Evolutionary conservation across 2,797 vertebrate genomes (phyloP).

Genomic region (Aeoliscus strigatus): DNA sequence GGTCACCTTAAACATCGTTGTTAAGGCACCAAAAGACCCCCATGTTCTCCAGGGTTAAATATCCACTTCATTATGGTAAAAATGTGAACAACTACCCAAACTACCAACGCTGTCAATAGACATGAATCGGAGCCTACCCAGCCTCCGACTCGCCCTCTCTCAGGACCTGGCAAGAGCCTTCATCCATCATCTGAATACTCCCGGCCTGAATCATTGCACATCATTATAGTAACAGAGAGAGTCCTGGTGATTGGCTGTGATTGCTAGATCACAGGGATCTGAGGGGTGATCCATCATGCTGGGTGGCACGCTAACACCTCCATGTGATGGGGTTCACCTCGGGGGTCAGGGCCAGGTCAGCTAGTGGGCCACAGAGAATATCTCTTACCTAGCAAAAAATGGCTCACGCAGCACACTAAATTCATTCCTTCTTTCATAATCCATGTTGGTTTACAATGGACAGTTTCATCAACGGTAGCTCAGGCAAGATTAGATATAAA

Average conservation of each 20-base stretch:
- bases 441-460: background rate
- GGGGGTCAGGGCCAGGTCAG: constrained; percentile 70
- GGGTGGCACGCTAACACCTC: constrained; percentile 73
- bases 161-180: constrained; percentile 56
- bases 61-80: constrained; percentile 82
- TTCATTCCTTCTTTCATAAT: constrained; percentile 8
- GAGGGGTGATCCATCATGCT: constrained; percentile 76
- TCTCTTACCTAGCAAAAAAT: constrained; percentile 14
- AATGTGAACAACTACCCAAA: constrained; percentile 68
- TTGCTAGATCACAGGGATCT: constrained; percentile 68
- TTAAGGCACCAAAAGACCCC: constrained; percentile 61
- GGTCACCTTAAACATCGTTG: constrained; percentile 74
- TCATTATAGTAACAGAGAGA: constrained; percentile 74
- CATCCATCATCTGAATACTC: constrained; percentile 81
- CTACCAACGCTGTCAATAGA: constrained; percentile 64
- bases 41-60: constrained; percentile 71
- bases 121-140: constrained; percentile 35
- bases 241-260: constrained; percentile 67
- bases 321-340: constrained; percentile 70
- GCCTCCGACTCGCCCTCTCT: constrained; percentile 57
- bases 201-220: constrained; percentile 74
- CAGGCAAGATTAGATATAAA: background rate
- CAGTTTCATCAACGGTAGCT: constrained; percentile 9
- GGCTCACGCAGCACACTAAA: constrained; percentile 16
- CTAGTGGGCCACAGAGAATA: constrained; percentile 47